Conservation (phyloP, 2,888 invertebrate genomes). For the Gerosis bhagava region DNA sequence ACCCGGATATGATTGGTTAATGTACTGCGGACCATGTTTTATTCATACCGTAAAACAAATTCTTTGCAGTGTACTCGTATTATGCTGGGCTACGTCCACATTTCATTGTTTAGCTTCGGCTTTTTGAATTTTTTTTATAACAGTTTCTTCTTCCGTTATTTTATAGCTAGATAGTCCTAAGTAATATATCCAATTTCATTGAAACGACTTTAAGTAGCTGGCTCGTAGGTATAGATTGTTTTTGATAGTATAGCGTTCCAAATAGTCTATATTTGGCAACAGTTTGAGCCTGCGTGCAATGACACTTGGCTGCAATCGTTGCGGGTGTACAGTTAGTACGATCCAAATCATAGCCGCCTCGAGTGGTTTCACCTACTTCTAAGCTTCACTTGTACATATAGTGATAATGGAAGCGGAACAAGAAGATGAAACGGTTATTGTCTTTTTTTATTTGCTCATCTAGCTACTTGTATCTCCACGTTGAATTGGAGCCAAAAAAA, state of each 20-base stretch:
- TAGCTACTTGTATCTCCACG: constrained; percentile 11
- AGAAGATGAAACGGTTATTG: constrained; percentile 27
- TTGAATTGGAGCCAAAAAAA: constrained; percentile 23
- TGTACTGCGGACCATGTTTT: too few species aligned
- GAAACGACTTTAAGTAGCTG: not conserved
- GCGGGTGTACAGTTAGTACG: constrained; percentile 23
- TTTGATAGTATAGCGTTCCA: constrained; percentile 14
- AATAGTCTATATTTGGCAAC: constrained; percentile 25
- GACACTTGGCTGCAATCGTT: constrained; percentile 23
- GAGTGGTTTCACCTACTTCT: constrained; percentile 14
- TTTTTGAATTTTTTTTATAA: too few species aligned
- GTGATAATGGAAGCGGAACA: constrained; percentile 24
- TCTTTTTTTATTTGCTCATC: constrained; percentile 24
- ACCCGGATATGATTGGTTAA: too few species aligned
- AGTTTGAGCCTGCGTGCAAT: constrained; percentile 24
- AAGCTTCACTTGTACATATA: constrained; percentile 16
- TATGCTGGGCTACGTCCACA: too few species aligned
- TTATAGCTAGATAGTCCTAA: too few species aligned
- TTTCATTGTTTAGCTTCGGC: too few species aligned
- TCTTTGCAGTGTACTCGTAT: too few species aligned
- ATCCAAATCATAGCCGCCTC: constrained; percentile 16
- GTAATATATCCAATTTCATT: constrained; percentile 3
- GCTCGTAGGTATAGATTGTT: constrained; percentile 10
- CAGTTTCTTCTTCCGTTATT: too few species aligned
- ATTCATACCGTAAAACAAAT: too few species aligned